These are phyloP conservation scores for Manis crassicaudata DNA, from an alignment of 2,797 vertebrate genomes.

Conservation along the genomic window DNA sequence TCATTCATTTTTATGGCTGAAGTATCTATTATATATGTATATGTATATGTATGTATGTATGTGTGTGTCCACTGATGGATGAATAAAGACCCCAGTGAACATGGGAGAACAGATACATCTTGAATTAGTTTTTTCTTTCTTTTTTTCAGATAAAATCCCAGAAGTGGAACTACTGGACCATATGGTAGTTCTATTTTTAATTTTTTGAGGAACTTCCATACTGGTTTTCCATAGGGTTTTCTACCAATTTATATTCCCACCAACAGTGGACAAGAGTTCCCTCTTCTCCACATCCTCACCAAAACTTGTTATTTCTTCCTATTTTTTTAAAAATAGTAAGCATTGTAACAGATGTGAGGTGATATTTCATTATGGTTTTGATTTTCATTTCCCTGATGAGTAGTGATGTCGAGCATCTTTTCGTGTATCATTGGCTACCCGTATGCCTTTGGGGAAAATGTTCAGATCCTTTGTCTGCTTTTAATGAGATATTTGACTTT, in stretches of 20 bases:
- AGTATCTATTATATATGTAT: neutral
- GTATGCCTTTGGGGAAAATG: neutral
- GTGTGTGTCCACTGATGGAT: neutral
- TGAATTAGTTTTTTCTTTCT: neutral
- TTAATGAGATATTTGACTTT: neutral
- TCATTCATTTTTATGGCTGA: neutral
- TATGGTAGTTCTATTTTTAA: neutral
- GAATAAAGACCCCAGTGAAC: neutral
- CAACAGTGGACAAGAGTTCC: neutral
- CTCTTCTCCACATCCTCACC: neutral
- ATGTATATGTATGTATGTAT: neutral
- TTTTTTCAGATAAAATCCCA: neutral
- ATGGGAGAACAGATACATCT: neutral
- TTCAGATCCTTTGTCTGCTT: neutral
- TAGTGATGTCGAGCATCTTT: neutral
- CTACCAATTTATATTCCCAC: neutral
- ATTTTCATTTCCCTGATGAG: neutral
- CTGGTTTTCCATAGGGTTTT: neutral
- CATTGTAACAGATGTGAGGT: neutral
- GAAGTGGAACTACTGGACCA: neutral
- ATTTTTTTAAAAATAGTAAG: neutral
- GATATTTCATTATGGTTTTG: neutral
- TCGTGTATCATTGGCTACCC: neutral
- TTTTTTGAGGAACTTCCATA: neutral
- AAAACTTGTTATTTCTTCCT: neutral